Base-by-base conservation (phyloP, 2,797 vertebrate species). In the Schizopygopsis pylzovi region DNA sequence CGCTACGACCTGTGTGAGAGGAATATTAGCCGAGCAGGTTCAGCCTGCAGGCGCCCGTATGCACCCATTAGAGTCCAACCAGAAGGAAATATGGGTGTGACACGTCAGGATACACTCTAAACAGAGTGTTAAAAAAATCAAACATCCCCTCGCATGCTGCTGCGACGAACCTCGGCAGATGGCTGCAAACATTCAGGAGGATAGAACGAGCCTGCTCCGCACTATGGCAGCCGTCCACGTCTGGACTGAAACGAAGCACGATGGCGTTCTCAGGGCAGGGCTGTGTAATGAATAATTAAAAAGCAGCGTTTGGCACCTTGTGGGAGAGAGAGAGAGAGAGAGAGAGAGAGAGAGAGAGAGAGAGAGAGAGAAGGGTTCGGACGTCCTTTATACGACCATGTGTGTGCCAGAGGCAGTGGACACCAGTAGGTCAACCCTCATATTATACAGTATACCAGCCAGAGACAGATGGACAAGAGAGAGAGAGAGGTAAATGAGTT, bases 371-470 rank as follows among this genome's bases (percentile, higher is more conserved):
- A 92, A 94, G 90, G 92, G 92, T 91, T 92, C 87, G 16, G n/a
- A 82, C 84, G 92, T 94, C 95, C 93, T 94, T 94, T 90, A 83
- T 89, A 77, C 83, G 90, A 92, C 93, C 92, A 93, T 91, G 90
- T 91, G 91, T 90, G 92, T 91, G 79, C 52, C 81, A 89, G 88
- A 90, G 91, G 86, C 72, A 68, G 61, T 16, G 75, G n/a, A 93
- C 92, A 90, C 92, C 94, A 94, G 92, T 93, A 94, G 92, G 93
- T 92, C 91, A 91, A 87, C 89, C 82, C 8, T 37, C 92, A 91
- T 92, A 94, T 94, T 94, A 95, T 92, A 93, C 95, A 92, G 93
- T 88, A 92, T 91, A 94, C 93, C 90, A 93, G 91, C 91, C 85
- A 63, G 90, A 86, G 82, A 88, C 88, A 93, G 91, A 93, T 91